phyloP scores from a whole-genome alignment of 2,797 vertebrate species.

The Spheniscus humboldti region DNA sequence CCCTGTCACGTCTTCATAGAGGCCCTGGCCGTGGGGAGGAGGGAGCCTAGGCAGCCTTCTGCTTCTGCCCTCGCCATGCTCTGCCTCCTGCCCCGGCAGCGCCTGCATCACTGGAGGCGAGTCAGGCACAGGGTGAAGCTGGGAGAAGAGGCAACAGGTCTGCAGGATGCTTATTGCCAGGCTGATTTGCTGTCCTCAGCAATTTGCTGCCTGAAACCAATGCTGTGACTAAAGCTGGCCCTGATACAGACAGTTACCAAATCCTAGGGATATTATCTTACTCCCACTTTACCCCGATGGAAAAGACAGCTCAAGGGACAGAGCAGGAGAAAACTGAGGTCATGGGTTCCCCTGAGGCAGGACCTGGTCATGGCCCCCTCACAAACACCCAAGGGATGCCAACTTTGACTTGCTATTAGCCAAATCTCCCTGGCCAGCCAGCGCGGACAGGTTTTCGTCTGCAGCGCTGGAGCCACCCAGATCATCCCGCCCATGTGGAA shows the following conservation, averaged over 20 bases:
- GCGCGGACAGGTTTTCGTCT: background rate
- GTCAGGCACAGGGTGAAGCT: fast-evolving
- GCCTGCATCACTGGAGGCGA: fast-evolving
- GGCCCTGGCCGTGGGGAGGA: background rate
- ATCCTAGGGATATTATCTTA: conserved; percentile 2
- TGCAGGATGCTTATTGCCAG: conserved; percentile 11
- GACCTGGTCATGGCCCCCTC: background rate
- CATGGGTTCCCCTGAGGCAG: background rate
- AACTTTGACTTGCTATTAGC: background rate
- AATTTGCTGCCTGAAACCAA: background rate
- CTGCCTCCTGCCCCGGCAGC: background rate
- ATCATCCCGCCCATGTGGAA: background rate
- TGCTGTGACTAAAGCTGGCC: conserved; percentile 25
- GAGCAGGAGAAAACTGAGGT: background rate
- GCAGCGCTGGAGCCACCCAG: fast-evolving
- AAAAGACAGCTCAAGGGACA: background rate
- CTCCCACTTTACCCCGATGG: background rate
- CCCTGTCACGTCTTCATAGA: background rate
- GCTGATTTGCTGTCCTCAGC: conserved; percentile 36
- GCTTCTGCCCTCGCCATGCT: background rate
- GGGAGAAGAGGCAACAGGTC: background rate
- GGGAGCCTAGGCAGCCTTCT: background rate
- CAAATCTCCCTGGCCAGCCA: background rate
- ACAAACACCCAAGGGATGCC: background rate
- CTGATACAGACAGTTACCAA: background rate